Conservation (phyloP, 1,140 invertebrate species). For the Scaptomyza pallida region DNA sequence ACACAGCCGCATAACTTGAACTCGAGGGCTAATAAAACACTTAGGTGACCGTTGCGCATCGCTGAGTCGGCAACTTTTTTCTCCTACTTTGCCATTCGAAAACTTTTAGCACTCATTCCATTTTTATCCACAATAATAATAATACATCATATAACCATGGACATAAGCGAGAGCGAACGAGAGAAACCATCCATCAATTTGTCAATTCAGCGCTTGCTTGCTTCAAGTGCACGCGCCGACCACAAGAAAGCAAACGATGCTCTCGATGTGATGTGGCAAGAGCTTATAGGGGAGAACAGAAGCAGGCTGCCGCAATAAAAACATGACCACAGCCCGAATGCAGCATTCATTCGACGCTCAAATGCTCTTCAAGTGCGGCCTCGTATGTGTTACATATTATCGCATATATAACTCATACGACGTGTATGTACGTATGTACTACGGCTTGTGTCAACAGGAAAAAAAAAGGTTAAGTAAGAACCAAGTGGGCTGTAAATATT, state of each 20-base stretch:
- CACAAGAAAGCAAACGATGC: slow-evolving; percentile 21
- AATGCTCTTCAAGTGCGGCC: slow-evolving; percentile 28
- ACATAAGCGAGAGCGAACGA: slow-evolving; percentile 27
- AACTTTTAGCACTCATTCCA: background rate
- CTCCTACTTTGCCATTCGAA: slow-evolving; percentile 7
- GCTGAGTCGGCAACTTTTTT: slow-evolving; percentile 54
- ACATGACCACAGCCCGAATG: slow-evolving; percentile 22
- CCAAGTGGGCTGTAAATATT: slow-evolving; percentile 6
- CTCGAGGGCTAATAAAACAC: slow-evolving; percentile 75
- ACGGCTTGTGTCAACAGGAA: slow-evolving; percentile 1
- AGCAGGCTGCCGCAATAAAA: slow-evolving; percentile 20
- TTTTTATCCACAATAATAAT: slow-evolving; percentile 51
- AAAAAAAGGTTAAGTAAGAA: background rate
- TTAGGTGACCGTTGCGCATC: slow-evolving; percentile 54
- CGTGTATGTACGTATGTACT: background rate
- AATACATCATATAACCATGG: slow-evolving; percentile 73
- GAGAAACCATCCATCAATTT: slow-evolving; percentile 74
- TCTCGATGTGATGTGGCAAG: background rate
- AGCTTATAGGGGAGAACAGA: no score
- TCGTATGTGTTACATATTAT: slow-evolving; percentile 26
- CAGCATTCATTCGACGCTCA: slow-evolving; percentile 30
- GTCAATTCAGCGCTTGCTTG: slow-evolving; percentile 73
- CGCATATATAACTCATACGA: slow-evolving; percentile 23
- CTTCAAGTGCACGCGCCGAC: slow-evolving; percentile 44
- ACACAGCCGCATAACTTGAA: slow-evolving; percentile 44